These are phyloP conservation scores for Ciconia boyciana DNA, from an alignment of 2,113 vertebrate species.

Conservation along the genomic window DNA sequence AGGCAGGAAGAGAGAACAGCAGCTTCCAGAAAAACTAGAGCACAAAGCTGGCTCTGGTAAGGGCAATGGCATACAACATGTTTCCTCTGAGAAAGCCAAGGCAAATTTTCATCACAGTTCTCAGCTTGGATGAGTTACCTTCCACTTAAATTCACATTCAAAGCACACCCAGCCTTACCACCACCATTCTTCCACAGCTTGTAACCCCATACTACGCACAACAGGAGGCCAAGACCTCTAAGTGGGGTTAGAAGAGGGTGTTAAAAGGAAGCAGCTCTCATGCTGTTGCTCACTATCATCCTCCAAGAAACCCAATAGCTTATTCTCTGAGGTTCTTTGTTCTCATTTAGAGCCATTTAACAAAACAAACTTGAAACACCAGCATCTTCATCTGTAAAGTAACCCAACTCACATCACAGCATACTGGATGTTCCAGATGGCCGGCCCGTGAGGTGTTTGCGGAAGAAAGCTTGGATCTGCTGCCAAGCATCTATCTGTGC, in stretches of 20 bases:
- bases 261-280: background rate
- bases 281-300: rapidly evolving
- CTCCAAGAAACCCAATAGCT: background rate
- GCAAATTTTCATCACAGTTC: background rate
- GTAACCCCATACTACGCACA: background rate
- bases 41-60: background rate
- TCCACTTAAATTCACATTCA: background rate
- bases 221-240: background rate
- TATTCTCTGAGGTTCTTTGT: background rate
- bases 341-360: background rate
- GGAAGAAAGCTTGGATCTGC: slow-evolving; percentile 79
- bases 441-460: slow-evolving; percentile 66
- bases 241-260: background rate
- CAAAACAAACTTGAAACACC: background rate
- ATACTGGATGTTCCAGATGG: background rate
- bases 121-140: background rate
- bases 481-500: slow-evolving; percentile 86
- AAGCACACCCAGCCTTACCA: background rate
- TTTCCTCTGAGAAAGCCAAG: background rate
- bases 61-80: background rate
- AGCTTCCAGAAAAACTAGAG: background rate
- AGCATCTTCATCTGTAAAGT: background rate
- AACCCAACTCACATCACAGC: slow-evolving; percentile 23
- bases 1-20: background rate
- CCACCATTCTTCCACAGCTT: background rate